Evolutionary conservation across 1,140 invertebrate genomes (phyloP).

Genomic region (Lasioglossum baleicum): DNA sequence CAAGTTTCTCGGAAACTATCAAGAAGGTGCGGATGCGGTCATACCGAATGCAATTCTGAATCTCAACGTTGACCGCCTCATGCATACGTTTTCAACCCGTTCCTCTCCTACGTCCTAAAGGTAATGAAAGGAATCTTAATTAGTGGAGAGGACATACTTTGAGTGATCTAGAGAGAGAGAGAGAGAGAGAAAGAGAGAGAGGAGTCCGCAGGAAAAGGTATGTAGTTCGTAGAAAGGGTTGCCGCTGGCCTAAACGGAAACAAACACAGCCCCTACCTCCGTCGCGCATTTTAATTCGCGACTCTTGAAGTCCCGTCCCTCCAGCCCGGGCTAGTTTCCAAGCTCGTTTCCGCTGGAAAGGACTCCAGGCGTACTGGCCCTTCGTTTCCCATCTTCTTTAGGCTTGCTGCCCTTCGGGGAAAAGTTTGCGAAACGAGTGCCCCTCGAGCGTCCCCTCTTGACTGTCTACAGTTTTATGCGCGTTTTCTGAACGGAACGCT

Average conservation of each 20-base stretch:
- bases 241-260: neutral
- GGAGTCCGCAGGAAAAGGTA: conserved; percentile 42
- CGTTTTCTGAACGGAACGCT: too few relatives aligned
- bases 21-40: too few relatives aligned
- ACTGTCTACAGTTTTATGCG: neutral
- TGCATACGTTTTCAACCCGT: too few relatives aligned
- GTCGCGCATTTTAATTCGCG: conserved; percentile 60
- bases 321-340: neutral
- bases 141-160: too few relatives aligned
- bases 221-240: conserved; percentile 19
- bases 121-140: too few relatives aligned
- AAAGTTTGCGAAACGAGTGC: conserved; percentile 51
- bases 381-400: conserved; percentile 18
- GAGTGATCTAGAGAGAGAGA: too few relatives aligned
- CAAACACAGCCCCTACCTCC: conserved; percentile 4
- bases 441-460: conserved; percentile 8
- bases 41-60: too few relatives aligned
- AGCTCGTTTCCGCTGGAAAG: neutral
- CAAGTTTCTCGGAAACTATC: too few relatives aligned
- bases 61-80: too few relatives aligned
- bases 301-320: conserved; percentile 19
- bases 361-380: neutral
- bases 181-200: neutral
- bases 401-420: conserved; percentile 29
- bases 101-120: too few relatives aligned